These are phyloP conservation scores for Seira musarum DNA, from an alignment of 2,888 invertebrate species.

Conservation along the genomic window DNA sequence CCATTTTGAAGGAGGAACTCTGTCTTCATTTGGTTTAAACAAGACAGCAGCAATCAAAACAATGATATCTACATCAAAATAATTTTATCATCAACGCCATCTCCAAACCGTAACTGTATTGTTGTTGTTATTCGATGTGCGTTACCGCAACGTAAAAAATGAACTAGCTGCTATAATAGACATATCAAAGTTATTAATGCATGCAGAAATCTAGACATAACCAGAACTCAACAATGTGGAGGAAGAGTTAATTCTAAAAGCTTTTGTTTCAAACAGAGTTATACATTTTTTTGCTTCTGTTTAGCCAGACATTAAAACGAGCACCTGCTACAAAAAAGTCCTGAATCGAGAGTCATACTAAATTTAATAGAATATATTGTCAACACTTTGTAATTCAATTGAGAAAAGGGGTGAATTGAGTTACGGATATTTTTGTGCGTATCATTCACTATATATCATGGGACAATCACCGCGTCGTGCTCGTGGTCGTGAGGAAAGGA, in stretches of 20 bases:
- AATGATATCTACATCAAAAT: slow-evolving; percentile 23
- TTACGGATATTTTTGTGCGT: neutral
- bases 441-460: neutral
- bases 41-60: neutral
- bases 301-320: neutral
- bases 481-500: neutral
- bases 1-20: slow-evolving; percentile 18
- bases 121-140: too few species aligned
- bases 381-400: neutral
- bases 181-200: too few species aligned
- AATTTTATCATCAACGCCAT: neutral
- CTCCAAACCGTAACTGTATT: neutral
- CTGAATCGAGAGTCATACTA: too few species aligned
- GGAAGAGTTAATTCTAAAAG: too few species aligned
- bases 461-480: neutral
- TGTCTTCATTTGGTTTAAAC: neutral
- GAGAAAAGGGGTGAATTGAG: too few species aligned
- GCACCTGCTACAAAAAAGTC: neutral
- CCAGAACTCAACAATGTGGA: too few species aligned
- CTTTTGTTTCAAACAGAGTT: too few species aligned
- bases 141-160: too few species aligned
- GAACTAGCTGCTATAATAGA: too few species aligned
- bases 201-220: too few species aligned
- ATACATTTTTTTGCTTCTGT: too few species aligned
- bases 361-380: too few species aligned